phyloP scores from a whole-genome alignment of 2,888 invertebrate genomes.

The Perizoma flavofasciatum region DNA sequence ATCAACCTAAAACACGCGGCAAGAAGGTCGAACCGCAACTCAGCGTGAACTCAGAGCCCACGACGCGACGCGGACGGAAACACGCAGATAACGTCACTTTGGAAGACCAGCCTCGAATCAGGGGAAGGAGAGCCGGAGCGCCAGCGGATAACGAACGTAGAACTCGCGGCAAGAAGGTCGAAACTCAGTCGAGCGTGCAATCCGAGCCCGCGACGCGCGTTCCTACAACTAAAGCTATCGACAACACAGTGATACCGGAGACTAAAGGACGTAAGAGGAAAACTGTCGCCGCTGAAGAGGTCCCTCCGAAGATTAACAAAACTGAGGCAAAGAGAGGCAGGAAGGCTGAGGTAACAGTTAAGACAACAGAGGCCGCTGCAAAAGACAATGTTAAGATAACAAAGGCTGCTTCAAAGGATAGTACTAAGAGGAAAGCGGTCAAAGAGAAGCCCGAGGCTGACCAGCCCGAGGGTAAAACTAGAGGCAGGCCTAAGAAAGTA shows the following conservation, averaged over 20 bases:
- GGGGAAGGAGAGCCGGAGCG: conserved; percentile 16
- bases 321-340: conserved; percentile 36
- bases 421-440: conserved; percentile 1
- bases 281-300: conserved; percentile 32
- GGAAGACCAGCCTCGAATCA: conserved; percentile 25
- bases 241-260: conserved; percentile 27
- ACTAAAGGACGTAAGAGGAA: conserved; percentile 45
- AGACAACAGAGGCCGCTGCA: neutral
- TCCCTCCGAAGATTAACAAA: conserved; percentile 41
- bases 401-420: neutral
- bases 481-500: conserved; percentile 14
- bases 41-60: too few relatives aligned
- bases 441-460: conserved; percentile 3
- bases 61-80: too few relatives aligned
- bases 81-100: conserved; percentile 6
- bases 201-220: conserved; percentile 31
- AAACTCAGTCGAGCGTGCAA: conserved; percentile 36
- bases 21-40: conserved; percentile 31
- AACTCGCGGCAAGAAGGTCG: conserved; percentile 41
- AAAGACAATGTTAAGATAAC: conserved; percentile 4
- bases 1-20: conserved; percentile 35
- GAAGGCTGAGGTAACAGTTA: conserved; percentile 34
- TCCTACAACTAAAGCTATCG: conserved; percentile 26
- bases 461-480: conserved; percentile 12
- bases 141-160: conserved; percentile 14